These are phyloP conservation scores for Pseudocheirus occidentalis DNA, from an alignment of 2,797 vertebrate species.

Conservation along the genomic window DNA sequence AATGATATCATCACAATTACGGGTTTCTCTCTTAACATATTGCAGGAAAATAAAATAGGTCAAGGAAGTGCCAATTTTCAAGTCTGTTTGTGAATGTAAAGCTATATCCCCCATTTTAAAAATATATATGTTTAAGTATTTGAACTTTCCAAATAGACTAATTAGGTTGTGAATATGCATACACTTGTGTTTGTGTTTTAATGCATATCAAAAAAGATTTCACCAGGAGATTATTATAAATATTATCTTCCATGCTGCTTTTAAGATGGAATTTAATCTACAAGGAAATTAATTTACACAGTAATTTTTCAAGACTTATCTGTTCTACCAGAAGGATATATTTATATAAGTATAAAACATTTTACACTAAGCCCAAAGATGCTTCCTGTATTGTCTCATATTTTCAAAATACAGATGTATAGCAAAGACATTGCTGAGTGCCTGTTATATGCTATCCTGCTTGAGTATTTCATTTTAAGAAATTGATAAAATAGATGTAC, in stretches of 20 bases:
- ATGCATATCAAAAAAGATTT: background rate
- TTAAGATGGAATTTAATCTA: background rate
- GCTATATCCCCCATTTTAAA: background rate
- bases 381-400: background rate
- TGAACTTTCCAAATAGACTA: background rate
- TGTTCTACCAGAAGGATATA: background rate
- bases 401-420: constrained; percentile 16
- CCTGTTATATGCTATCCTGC: background rate
- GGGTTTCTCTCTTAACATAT: background rate
- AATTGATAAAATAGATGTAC: constrained; percentile 2
- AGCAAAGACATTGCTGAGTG: background rate
- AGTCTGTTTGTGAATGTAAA: background rate
- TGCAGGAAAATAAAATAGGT: background rate
- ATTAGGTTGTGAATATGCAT: background rate
- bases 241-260: background rate
- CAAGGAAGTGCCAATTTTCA: background rate
- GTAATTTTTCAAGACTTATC: background rate
- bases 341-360: background rate
- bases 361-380: background rate
- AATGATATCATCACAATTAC: background rate
- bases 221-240: background rate
- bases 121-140: background rate
- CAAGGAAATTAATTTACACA: background rate
- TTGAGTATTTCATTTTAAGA: constrained; percentile 35
- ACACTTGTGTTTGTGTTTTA: background rate